Conservation (phyloP, 2,113 vertebrate genomes). For the Campylomormyrus tamandua region DNA sequence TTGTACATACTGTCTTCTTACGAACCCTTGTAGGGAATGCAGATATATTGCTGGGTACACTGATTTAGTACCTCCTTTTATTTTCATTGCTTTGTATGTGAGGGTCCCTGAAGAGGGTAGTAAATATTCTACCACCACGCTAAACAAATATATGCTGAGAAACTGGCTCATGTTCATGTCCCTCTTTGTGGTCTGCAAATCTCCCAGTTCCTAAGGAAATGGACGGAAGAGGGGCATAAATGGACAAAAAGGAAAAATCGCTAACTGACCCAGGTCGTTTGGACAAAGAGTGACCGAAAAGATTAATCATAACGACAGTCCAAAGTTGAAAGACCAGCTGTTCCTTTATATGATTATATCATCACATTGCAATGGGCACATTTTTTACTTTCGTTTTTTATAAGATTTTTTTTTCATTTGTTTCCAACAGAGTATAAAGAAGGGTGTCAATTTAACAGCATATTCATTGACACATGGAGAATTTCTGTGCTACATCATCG, state of each 20-base stretch:
- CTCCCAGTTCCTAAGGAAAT: background rate
- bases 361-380: background rate
- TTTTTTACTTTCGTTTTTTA: background rate
- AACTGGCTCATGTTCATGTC: background rate
- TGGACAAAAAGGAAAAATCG: background rate
- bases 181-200: background rate
- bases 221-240: background rate
- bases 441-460: background rate
- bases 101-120: background rate
- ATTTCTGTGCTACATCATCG: conserved; percentile 43
- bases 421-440: background rate
- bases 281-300: background rate
- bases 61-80: background rate
- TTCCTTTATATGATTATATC: background rate
- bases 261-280: background rate
- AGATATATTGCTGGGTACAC: background rate
- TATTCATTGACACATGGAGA: conserved; percentile 19
- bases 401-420: background rate
- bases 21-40: background rate
- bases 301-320: background rate
- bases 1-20: background rate
- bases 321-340: background rate
- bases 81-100: background rate
- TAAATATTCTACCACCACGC: background rate
- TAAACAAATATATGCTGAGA: background rate